Conservation (phyloP, 1,140 invertebrate genomes). For the Diachasma alloeum region DNA sequence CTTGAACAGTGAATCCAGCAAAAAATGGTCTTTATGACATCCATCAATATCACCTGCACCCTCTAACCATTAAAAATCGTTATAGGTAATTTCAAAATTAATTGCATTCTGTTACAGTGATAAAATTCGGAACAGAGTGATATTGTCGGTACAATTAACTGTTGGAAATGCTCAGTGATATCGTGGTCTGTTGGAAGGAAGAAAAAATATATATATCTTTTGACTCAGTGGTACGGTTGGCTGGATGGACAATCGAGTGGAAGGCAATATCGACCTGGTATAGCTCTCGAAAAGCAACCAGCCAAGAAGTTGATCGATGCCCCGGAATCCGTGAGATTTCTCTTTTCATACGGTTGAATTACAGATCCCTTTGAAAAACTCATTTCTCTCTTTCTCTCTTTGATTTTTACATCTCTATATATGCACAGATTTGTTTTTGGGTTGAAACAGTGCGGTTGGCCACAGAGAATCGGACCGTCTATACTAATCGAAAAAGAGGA, state of each 20-base stretch:
- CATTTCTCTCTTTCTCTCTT: not conserved
- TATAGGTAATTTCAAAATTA: too few relatives aligned
- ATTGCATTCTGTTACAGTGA: not conserved
- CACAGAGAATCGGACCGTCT: slow-evolving; percentile 17
- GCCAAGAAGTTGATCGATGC: slow-evolving; percentile 29
- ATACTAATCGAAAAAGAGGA: slow-evolving; percentile 34
- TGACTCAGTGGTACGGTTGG: slow-evolving; percentile 8
- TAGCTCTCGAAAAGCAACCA: slow-evolving; percentile 16
- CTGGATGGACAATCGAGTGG: slow-evolving; percentile 32
- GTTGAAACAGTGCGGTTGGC: not conserved
- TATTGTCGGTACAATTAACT: slow-evolving; percentile 6
- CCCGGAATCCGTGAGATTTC: slow-evolving; percentile 1
- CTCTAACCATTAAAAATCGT: too few relatives aligned
- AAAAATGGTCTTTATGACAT: too few relatives aligned
- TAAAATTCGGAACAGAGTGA: not conserved
- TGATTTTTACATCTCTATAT: too few relatives aligned
- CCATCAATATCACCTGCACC: too few relatives aligned
- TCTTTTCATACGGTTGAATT: not conserved
- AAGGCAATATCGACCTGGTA: slow-evolving; percentile 27
- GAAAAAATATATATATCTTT: not conserved
- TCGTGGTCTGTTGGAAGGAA: not conserved
- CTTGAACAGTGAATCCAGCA: too few relatives aligned
- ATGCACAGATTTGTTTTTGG: not conserved
- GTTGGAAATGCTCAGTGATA: slow-evolving; percentile 18
- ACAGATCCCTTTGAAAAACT: not conserved